Evolutionary conservation across 1,140 invertebrate genomes (phyloP).

Genomic region (Drosophila hydei): DNA sequence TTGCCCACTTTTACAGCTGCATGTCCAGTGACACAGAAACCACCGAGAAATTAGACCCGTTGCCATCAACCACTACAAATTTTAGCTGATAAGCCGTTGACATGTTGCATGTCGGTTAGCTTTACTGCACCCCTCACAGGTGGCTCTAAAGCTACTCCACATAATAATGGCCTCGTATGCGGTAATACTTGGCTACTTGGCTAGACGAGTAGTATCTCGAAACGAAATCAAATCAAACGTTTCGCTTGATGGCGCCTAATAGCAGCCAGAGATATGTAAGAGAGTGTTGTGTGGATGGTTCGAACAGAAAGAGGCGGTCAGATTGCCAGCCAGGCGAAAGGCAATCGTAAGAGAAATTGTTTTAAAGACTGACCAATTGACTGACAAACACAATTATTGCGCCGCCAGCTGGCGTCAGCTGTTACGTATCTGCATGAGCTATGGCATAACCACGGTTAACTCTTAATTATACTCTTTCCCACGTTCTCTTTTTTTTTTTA

Average conservation of each 20-base stretch:
- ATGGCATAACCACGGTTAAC: background rate
- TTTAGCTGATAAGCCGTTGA: conserved; percentile 68
- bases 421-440: conserved; percentile 25
- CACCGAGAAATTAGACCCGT: conserved; percentile 47
- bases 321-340: conserved; percentile 18
- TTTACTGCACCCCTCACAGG: conserved; percentile 13
- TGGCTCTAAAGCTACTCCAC: conserved; percentile 41
- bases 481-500: background rate
- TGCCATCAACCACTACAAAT: conserved; percentile 29
- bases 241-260: conserved; percentile 49
- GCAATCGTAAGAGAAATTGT: conserved; percentile 47
- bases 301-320: conserved; percentile 3
- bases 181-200: conserved; percentile 61
- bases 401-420: conserved; percentile 13
- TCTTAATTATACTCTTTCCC: background rate
- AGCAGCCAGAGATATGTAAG: conserved; percentile 34
- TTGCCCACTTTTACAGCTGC: background rate
- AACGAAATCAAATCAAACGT: conserved; percentile 68
- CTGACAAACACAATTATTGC: conserved; percentile 45
- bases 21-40: conserved; percentile 13
- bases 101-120: conserved; percentile 64
- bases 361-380: conserved; percentile 19
- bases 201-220: conserved; percentile 47
- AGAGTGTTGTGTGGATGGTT: conserved; percentile 23
- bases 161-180: conserved; percentile 65